Evolutionary conservation across 2,797 vertebrate species (phyloP).

Genomic region (Spizella passerina): DNA sequence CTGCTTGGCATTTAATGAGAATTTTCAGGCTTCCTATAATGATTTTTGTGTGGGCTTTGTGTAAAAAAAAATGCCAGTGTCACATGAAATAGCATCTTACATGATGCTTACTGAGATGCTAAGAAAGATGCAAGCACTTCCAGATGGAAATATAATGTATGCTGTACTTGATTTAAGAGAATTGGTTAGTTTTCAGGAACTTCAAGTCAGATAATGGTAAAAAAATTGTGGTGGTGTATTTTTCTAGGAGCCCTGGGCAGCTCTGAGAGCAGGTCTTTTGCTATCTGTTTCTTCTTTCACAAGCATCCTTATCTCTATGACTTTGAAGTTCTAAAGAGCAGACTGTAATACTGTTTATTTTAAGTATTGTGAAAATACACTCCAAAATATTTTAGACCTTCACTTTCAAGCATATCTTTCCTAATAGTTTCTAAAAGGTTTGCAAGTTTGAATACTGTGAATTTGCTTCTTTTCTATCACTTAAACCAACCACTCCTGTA

Average conservation of each 20-base stretch:
- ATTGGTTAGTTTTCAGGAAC: neutral
- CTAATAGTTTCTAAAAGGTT: neutral
- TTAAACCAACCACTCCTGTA: neutral
- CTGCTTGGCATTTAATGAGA: neutral
- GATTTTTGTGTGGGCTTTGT: neutral
- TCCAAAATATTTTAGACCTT: neutral
- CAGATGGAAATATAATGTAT: accelerated
- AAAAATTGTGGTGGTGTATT: neutral
- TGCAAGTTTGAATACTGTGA: neutral
- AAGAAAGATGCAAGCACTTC: neutral
- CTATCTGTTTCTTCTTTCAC: neutral
- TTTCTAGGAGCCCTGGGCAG: neutral
- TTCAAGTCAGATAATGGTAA: neutral
- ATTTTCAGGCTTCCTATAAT: neutral
- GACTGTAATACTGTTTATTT: neutral
- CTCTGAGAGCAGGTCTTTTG: neutral
- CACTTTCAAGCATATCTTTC: neutral
- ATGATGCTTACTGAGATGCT: neutral
- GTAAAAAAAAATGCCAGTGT: neutral
- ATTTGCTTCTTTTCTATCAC: neutral
- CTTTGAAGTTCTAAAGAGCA: neutral
- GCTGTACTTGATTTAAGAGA: neutral
- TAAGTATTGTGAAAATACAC: neutral
- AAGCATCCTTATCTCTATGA: neutral
- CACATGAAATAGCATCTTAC: neutral